Evolutionary conservation across 2,888 invertebrate genomes (phyloP).

Genomic region (Synanthedon vespiformis): DNA sequence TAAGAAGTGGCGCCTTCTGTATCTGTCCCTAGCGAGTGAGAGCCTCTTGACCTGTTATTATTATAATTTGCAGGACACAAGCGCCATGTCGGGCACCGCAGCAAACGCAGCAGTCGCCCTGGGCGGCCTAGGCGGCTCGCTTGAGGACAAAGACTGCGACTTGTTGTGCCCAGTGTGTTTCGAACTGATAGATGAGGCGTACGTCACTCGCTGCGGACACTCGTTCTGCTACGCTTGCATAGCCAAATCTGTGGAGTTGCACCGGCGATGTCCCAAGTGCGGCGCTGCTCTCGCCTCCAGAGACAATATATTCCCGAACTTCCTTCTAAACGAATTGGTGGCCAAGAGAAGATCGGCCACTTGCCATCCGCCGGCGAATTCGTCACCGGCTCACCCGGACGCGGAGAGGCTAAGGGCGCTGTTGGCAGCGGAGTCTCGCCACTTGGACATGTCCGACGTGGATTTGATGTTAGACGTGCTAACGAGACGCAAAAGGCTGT

Average conservation of each 20-base stretch:
- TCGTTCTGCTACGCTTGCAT: conserved; percentile 92
- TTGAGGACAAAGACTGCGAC: conserved; percentile 77
- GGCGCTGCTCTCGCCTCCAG: conserved; percentile 76
- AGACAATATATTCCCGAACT: conserved; percentile 87
- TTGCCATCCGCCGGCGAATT: conserved; percentile 6
- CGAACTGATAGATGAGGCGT: conserved; percentile 88
- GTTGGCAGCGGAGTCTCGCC: conserved; percentile 76
- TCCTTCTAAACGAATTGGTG: conserved; percentile 81
- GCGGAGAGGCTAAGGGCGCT: conserved; percentile 72
- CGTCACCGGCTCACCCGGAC: conserved; percentile 16
- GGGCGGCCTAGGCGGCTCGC: conserved; percentile 73
- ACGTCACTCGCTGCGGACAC: conserved; percentile 93
- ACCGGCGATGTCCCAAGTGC: conserved; percentile 84
- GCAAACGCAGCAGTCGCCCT: conserved; percentile 55
- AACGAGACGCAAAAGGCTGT: conserved; percentile 80
- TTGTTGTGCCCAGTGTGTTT: conserved; percentile 86
- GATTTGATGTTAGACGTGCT: conserved; percentile 85
- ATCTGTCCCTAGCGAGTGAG: too few species aligned
- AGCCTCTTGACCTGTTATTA: too few species aligned
- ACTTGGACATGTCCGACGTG: conserved; percentile 81
- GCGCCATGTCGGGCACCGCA: conserved; percentile 46
- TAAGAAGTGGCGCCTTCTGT: too few species aligned
- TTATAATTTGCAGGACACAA: background rate
- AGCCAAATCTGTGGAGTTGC: conserved; percentile 90
- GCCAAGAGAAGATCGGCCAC: conserved; percentile 4